Evolutionary conservation across 2,113 vertebrate species (phyloP), one percentile per base, ranked within the genome.

Genomic region (Oncorhynchus masou): DNA sequence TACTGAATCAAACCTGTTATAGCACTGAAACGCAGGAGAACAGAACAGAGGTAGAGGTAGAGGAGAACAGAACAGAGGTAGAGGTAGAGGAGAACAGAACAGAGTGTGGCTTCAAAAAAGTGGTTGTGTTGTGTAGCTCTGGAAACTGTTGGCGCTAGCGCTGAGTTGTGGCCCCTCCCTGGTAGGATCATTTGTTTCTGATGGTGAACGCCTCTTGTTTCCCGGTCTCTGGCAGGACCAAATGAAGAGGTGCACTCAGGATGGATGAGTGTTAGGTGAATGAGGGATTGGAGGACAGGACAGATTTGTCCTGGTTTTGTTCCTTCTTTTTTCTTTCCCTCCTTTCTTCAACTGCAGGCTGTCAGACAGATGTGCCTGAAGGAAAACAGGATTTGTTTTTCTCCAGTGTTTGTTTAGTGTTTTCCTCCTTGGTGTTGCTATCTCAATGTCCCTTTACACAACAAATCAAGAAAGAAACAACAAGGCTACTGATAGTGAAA

Each of bases 201-300:
- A 80, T 86, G 83, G 87, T 92, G 91, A 93, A 94, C 91, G 92
- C 92, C 91, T 93, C 88, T 54, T 84, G 92, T 92, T 92, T 91
- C 84, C 88, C 82, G 83, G 82, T 84, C 76, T 74, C 79, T 85
- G 86, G 91, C 91, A 88, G 92, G 84, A 82, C 86, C 90, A 91
- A 92, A 94, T 94, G 91, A 93, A 94, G 94, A 93, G 93, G 87
- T 90, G 84, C 86, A 89, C 80, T 65, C 83, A 81, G 87, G 91
- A 94, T 93, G 89, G 91, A 94, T 92, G 91, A 91, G 86, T 77
- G 68, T 83, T 13, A 74, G 80, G 82, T 65, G 81, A 86, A 91
- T 92, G 92, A 94, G 88, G 87, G 93, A 94, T 93, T 90, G 93
- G 90, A 81, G 85, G 81, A 70, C 83, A 82, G 82, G 89, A 64